Conservation (phyloP, 2,888 invertebrate genomes). For the Kuschelorhynchus macadamiae region DNA sequence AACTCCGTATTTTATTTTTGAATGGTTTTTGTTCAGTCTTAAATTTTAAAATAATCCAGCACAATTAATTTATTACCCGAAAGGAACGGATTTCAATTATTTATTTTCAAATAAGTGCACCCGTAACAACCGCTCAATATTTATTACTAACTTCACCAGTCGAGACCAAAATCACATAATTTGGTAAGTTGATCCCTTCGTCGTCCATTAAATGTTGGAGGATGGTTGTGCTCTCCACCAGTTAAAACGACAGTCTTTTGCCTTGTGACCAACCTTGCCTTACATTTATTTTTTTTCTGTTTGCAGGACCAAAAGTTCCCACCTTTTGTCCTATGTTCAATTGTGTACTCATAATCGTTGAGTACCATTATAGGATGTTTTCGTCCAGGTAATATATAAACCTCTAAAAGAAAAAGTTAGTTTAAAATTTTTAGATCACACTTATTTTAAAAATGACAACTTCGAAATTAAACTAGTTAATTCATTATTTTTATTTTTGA, state of each 20-base stretch:
- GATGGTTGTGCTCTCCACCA: conserved; percentile 30
- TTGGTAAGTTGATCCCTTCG: neutral
- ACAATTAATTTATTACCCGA: too few species aligned
- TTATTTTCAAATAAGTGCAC: too few species aligned
- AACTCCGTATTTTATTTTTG: too few species aligned
- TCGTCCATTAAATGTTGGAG: conserved; percentile 32
- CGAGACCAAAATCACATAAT: neutral
- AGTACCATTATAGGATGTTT: conserved; percentile 56
- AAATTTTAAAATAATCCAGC: too few species aligned
- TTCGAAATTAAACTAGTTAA: too few species aligned
- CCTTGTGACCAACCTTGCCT: conserved; percentile 26
- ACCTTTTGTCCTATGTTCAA: conserved; percentile 44
- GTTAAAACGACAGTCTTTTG: conserved; percentile 4
- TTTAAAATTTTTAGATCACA: too few species aligned
- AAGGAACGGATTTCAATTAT: too few species aligned
- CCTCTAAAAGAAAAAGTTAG: too few species aligned
- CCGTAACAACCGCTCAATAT: too few species aligned
- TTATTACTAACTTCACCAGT: neutral
- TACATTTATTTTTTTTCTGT: conserved; percentile 47
- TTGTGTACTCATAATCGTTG: conserved; percentile 50
- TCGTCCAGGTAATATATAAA: conserved; percentile 19
- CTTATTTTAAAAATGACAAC: too few species aligned
- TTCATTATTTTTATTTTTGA: too few species aligned
- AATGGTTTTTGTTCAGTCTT: too few species aligned
- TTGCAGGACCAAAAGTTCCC: conserved; percentile 55